Evolutionary conservation across 1,140 invertebrate species (phyloP).

Genomic region (Aphaenogaster ashmeadi): DNA sequence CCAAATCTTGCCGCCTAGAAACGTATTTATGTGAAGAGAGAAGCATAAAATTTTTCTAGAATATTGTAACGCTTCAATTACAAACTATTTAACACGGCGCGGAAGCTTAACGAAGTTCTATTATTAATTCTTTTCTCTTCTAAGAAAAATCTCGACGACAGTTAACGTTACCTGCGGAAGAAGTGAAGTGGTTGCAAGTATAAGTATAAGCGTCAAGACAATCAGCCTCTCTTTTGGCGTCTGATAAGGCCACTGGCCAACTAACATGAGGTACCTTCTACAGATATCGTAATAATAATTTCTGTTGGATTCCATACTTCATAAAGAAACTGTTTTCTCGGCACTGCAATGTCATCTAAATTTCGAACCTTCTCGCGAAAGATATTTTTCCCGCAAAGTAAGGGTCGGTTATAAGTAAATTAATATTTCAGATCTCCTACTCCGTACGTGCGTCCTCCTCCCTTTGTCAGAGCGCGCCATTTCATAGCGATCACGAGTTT

Average conservation of each 20-base stretch:
- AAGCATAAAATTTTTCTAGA: not conserved
- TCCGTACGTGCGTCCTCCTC: not conserved
- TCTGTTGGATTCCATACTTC: not conserved
- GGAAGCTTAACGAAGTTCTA: not conserved
- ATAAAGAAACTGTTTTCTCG: not conserved
- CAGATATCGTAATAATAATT: constrained; percentile 13
- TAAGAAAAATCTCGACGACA: not conserved
- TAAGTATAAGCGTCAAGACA: not conserved
- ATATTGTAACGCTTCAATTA: not conserved
- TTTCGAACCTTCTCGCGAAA: not conserved
- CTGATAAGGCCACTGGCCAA: constrained; percentile 59
- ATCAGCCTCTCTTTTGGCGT: constrained; percentile 3
- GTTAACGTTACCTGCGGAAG: not conserved
- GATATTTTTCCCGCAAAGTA: not conserved
- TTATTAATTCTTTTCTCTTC: not conserved
- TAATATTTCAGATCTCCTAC: not conserved
- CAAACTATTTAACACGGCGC: not conserved
- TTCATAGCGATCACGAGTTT: not conserved
- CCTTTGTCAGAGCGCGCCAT: not conserved
- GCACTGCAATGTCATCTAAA: not conserved
- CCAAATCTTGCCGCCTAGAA: not conserved
- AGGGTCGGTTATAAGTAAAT: not conserved
- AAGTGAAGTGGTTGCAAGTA: not conserved
- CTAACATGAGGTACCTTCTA: not conserved
- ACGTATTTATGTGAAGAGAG: not conserved